These are phyloP conservation scores for Clarias macrocephalus DNA, from an alignment of 2,113 vertebrate genomes.

Conservation along the genomic window DNA sequence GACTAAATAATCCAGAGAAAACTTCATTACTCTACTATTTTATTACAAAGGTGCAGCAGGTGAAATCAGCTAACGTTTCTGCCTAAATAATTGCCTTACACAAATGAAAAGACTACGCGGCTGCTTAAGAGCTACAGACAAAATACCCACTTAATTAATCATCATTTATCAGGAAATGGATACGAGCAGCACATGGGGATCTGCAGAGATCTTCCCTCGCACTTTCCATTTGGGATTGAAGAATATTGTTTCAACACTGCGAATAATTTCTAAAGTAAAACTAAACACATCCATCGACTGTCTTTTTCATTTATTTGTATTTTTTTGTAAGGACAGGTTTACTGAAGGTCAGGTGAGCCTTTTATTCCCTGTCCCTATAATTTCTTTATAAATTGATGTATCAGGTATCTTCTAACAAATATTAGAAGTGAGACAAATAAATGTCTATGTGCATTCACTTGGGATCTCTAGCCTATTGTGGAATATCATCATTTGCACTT, in stretches of 20 bases:
- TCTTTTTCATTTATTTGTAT: neutral
- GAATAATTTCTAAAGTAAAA: neutral
- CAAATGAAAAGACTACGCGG: constrained; percentile 33
- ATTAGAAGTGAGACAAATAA: neutral
- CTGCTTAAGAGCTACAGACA: neutral
- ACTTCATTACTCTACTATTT: constrained; percentile 34
- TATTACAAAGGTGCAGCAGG: constrained; percentile 32
- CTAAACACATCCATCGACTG: neutral
- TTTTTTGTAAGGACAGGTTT: neutral
- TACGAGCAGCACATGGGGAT: neutral
- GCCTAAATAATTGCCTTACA: constrained; percentile 55
- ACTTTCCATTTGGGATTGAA: neutral
- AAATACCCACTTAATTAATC: constrained; percentile 37
- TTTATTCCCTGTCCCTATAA: neutral
- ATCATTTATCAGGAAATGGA: constrained; percentile 24
- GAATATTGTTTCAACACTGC: constrained; percentile 5
- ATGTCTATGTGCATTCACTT: neutral
- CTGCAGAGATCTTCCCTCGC: neutral
- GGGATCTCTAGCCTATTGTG: neutral
- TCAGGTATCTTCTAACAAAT: neutral
- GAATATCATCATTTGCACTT: neutral
- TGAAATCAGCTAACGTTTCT: constrained; percentile 58
- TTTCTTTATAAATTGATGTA: neutral
- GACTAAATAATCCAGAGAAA: constrained; percentile 68
- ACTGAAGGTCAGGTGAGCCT: neutral